A percentile compares a stretch with the other conserved stretches of the same genome.
phyloP scores from a whole-genome alignment of 1,140 invertebrate species.

The Zeugodacus cucurbitae region DNA sequence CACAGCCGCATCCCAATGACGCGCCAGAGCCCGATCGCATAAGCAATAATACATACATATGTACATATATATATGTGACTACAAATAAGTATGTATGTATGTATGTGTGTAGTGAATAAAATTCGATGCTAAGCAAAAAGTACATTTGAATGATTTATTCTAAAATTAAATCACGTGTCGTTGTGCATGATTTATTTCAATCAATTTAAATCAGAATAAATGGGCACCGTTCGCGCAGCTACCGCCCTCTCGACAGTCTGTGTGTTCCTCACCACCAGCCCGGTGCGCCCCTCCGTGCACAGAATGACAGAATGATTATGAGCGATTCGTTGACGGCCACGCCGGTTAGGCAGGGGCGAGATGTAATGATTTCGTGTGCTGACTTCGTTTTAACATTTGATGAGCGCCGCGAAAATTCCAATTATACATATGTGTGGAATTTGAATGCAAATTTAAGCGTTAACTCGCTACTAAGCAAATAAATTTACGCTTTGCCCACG shows the following conservation, averaged over 20 bases:
- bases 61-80: neutral
- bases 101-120: neutral
- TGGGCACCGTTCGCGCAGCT: neutral
- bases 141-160: constrained; percentile 19
- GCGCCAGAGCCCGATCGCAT: neutral
- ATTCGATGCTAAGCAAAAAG: neutral
- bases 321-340: neutral
- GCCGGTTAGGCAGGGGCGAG: neutral
- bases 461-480: neutral
- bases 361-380: neutral
- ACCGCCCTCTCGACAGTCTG: neutral
- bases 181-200: constrained; percentile 25
- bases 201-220: constrained; percentile 26
- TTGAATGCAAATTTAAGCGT: neutral
- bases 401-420: neutral
- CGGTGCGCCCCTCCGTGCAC: neutral
- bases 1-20: neutral
- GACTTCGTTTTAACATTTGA: neutral
- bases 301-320: neutral
- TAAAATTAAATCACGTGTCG: constrained; percentile 32
- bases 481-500: neutral
- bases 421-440: neutral
- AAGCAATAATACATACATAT: neutral
- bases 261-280: neutral
- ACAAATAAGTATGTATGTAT: neutral